Percentiles rank a stretch among this genome's conserved stretches.
Evolutionary conservation across 2,797 vertebrate species (phyloP).

Genomic region (Amazonetta brasiliensis): DNA sequence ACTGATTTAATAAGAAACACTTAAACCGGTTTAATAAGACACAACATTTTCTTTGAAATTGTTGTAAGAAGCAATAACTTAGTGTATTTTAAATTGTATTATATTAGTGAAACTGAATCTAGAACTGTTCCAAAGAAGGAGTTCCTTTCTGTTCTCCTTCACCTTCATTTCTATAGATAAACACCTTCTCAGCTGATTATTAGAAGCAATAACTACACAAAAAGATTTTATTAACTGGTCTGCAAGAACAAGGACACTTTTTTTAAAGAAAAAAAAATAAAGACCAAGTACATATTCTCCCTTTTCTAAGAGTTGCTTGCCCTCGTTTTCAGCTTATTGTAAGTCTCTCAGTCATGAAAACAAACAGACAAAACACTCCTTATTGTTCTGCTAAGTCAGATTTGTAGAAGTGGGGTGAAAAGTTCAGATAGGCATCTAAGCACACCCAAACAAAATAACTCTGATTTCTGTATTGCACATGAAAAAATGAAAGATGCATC

Average conservation of each 20-base stretch:
- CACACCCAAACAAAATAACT: constrained; percentile 67
- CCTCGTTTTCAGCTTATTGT: constrained; percentile 43
- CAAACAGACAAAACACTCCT: neutral
- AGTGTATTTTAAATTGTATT: neutral
- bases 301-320: neutral
- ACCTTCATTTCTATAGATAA: neutral
- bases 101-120: neutral
- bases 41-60: neutral
- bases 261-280: neutral
- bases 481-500: constrained; percentile 60
- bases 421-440: constrained; percentile 75
- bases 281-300: neutral
- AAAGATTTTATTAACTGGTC: neutral
- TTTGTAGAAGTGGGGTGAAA: constrained; percentile 73
- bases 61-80: neutral
- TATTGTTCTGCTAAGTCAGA: constrained; percentile 60
- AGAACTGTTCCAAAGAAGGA: neutral
- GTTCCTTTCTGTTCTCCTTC: neutral
- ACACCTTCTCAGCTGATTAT: neutral
- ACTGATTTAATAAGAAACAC: neutral
- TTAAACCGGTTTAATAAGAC: neutral
- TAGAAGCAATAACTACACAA: neutral
- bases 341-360: neutral
- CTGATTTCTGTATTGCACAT: constrained; percentile 38
- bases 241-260: neutral